Base-by-base conservation (phyloP, 2,113 vertebrate species). In the Brienomyrus longianalis region DNA sequence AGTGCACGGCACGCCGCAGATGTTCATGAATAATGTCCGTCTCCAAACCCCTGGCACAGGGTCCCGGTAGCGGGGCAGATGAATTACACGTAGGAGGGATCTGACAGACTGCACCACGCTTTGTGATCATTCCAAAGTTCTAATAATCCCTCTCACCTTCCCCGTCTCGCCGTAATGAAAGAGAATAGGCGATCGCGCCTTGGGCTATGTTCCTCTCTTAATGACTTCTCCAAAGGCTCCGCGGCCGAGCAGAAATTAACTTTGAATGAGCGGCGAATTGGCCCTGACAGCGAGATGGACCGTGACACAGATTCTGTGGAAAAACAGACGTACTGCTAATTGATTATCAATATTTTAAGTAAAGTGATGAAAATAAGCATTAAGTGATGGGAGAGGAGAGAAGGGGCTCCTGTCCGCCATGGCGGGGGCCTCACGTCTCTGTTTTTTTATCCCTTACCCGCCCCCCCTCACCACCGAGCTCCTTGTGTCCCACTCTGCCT, bases 291-390 rank as follows among this genome's bases (percentile, higher is more conserved):
- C 92, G 96, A 97, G 97, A 99, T 98, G 97, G 97, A 97, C 97
- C 96, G 95, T 96, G 97, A 99, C 98, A 99, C 96, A 95, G 95
- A 97, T 99, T 98, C 97, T 97, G 97, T 97, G 96, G 97, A 96
- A 97, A 99, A 99, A 98, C 98, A 99, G 97, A 99, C 98, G 97
- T 98, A 97, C 96, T 94, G 94, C 96, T 99, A 99, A 99, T 99
- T 99, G 98, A 99, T 99, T 98, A 99, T 99, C 98, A 99, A 99
- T 99, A 99, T 99, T 99, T 99, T 98, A 99, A 97, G 97, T 97
- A 97, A 98, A 98, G 97, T 97, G 97, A 98, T 98, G 97, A 98
- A 98, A 99, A 99, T 98, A 97, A 98, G 97, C 97, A 98, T 98
- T 98, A 98, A 97, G 97, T 97, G 97, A 97, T 96, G 97, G 97